These are phyloP conservation scores for Chloebia gouldiae DNA, from an alignment of 2,113 vertebrate species.

Conservation along the genomic window DNA sequence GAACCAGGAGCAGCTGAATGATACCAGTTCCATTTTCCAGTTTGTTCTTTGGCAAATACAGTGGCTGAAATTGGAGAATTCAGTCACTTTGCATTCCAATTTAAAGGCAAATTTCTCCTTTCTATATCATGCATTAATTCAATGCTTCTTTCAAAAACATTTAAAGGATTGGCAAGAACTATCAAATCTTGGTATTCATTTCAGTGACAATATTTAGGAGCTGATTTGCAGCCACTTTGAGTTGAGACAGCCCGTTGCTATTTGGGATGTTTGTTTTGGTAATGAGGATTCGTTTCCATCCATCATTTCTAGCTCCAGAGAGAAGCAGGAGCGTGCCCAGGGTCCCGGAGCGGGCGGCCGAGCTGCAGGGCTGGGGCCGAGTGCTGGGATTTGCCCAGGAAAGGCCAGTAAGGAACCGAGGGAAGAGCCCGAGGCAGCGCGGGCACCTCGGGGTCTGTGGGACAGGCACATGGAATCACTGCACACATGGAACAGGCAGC, in stretches of 20 bases:
- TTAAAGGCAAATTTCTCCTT: conserved; percentile 77
- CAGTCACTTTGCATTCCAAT: conserved; percentile 82
- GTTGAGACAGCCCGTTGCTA: conserved; percentile 33
- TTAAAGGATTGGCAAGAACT: conserved; percentile 69
- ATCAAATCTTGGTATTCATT: conserved; percentile 68
- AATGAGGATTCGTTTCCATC: background rate
- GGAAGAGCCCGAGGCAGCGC: background rate
- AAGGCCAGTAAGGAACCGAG: accelerated
- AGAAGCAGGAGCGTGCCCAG: background rate
- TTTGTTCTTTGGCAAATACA: conserved; percentile 74
- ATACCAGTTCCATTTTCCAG: conserved; percentile 85
- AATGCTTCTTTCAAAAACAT: conserved; percentile 73
- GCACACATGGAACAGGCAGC: background rate
- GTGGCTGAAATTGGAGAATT: conserved; percentile 79
- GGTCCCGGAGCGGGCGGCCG: background rate
- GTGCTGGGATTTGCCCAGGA: background rate
- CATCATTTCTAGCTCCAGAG: background rate
- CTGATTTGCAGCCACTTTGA: conserved; percentile 86
- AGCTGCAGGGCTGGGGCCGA: background rate
- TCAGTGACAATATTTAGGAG: conserved; percentile 73
- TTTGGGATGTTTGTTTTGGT: conserved; percentile 4
- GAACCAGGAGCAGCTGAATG: conserved; percentile 65
- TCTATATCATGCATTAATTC: conserved; percentile 81
- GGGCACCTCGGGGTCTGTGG: background rate
- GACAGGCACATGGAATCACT: background rate